Evolutionary conservation across 1,140 invertebrate species (phyloP), one percentile per base, ranked within the genome.

Genomic region (Acyrthosiphon pisum): DNA sequence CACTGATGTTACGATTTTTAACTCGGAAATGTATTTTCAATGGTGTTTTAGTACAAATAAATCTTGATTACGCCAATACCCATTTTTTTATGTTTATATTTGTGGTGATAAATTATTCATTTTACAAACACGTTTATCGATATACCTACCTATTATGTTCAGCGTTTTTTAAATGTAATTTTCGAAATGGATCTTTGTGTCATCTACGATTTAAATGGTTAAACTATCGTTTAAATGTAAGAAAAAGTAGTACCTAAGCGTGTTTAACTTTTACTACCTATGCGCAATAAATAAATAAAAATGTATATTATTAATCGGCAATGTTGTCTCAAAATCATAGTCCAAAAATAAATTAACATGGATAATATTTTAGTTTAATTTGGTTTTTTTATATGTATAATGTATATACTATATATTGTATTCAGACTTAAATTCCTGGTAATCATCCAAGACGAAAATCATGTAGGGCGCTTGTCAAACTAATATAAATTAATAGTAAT

Each of bases 131-230:
- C n/a, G 20, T 35, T 76, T n/a, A n/a, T 76, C 60, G 18, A 76
- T 76, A n/a, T n/a, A 53, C 46, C 46, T 50, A 60, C 26, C 56
- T 22, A 35, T 18, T 30, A 22, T 37, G 18, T 83, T 37, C 22
- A 83, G 8, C 76, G 35, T 83, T 83, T 83, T 37, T 83, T 83
- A 83, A 83, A 83, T 83, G 35, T 83, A 83, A 83, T 83, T 83
- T 83, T 83, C 20, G 35, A 83, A 83, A 37, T 83, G 35, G 76
- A n/a, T 37, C 1, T 83, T 37, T 37, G 35, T 37, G 76, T 83
- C 35, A 23, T 20, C 60, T 18, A n/a, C 30, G 20, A 76, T 76
- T 76, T 76, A 76, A 76, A 76, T n/a, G n/a, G 6, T n/a, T 76
- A 14, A n/a, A 76, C 60, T 18, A 76, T 76, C n/a, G 20, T 83